Evolutionary conservation across 2,888 invertebrate genomes (phyloP), one percentile per base, ranked within the genome.

Genomic region (Eupsilia transversa): DNA sequence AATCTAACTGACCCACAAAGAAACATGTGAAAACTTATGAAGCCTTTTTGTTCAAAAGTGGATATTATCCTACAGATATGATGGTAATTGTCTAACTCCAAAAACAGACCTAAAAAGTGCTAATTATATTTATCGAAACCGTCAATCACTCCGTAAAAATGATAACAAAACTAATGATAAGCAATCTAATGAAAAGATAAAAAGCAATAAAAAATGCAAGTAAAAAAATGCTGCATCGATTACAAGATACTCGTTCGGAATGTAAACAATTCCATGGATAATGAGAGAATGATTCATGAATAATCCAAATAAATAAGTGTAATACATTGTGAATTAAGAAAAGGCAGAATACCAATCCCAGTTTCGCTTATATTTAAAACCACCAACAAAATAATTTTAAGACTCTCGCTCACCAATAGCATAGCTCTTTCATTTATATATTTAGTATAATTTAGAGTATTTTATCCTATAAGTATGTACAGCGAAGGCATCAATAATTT

Each of bases 391-490:
- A 78, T 77, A 63, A 78, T 82, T 78, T 66, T 64, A 66, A 67
- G 35, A 83, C 23, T 68, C 38, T 65, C 56, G 20, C 77, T 49
- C 46, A 57, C 38, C 49, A 57, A 69, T 61, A 66, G n/a, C 33
- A 57, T 65, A 82, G 76, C 46, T 38, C 66, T 67, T 56, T 61
- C n/a, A n/a, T 64, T 68, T 23, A 56, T 27, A 43, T 43, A 38
- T 70, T 66, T 56, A 60, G 2, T 56, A 68, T 69, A 73, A 71
- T 64, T 78, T 68, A 57, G 56, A 64, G 12, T 72, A 59, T 46
- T 83, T 71, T 71, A 79, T 61, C 71, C 56, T 79, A 66, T 66
- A 57, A 66, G 30, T 86, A 63, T 85, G 38, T 71, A 74, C 59
- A 63, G 57, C 33, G 3, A 79, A 83, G 43, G 66, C 64, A 80